Base-by-base conservation (phyloP, 2,113 vertebrate species). In the Dasyprocta punctata region DNA sequence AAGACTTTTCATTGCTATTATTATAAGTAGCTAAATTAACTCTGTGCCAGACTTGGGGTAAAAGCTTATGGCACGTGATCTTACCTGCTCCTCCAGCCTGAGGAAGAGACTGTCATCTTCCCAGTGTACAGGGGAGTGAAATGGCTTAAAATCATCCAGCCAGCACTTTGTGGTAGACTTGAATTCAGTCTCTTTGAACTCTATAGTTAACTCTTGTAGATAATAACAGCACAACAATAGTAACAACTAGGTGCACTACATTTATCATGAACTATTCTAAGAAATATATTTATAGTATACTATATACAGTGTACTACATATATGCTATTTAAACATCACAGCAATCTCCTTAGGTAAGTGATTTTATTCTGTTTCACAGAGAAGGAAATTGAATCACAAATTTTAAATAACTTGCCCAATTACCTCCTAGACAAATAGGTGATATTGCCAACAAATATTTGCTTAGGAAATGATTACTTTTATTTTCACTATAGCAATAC, bases 111-210 rank as follows among this genome's bases (percentile, higher is more conserved):
- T 71, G 7, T 41, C 7, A 20, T 17, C 9, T 58, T 14, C 16
- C 11, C 36, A 67, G n/a, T 78, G 91, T 44, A 38, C 14, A 58
- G 22, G 20, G 7, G 13, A 14, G 49, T 92, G 7, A 84, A 65
- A 41, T 41, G n/a, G 26, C 14, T 61, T 67, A 44, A 20, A 16
- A 44, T 69, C 12, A 41, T 33, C 60, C 54, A 73, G 58, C 56
- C 69, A 65, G 56, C 28, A 89, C 65, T 24, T 60, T 13, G 12
- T 1, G 11, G 44, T 47, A 36, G 14, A 52, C 47, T 86, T 38
- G 78, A 96, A 89, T 78, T 83, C 63, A 93, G 16, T 58, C 36
- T 89, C 12, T 16, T 88, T 38, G 82, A 54, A 86, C 60, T 67
- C 28, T 26, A 26, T 65, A 56, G 63, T 91, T 94, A 88, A 75